phyloP scores from a whole-genome alignment of 2,888 invertebrate species.

The Pogonocherus hispidulus region DNA sequence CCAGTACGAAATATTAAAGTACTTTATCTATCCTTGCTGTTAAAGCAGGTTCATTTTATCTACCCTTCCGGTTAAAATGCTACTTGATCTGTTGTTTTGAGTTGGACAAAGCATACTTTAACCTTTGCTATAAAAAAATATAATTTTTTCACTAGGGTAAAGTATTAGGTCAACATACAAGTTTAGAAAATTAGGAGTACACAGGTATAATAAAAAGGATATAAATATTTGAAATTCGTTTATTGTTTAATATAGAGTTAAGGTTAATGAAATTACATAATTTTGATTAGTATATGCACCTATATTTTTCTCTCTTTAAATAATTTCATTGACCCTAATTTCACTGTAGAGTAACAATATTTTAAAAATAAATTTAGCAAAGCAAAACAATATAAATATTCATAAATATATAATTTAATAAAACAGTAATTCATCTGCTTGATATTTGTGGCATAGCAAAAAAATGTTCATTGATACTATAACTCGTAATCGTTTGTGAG shows the following conservation, averaged over 20 bases:
- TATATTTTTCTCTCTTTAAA: conserved; percentile 57
- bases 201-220: not conserved
- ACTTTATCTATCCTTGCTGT: too few relatives aligned
- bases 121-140: too few relatives aligned
- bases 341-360: conserved; percentile 20
- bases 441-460: conserved; percentile 29
- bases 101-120: too few relatives aligned
- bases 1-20: too few relatives aligned
- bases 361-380: conserved; percentile 47
- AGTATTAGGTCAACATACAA: too few relatives aligned
- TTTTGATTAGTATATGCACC: conserved; percentile 45
- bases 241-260: conserved; percentile 16
- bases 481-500: conserved; percentile 46
- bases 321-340: conserved; percentile 17
- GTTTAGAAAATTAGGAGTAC: too few relatives aligned
- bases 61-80: too few relatives aligned
- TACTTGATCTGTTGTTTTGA: too few relatives aligned
- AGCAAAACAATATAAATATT: conserved; percentile 47
- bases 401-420: conserved; percentile 48
- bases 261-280: conserved; percentile 19
- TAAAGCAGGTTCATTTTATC: too few relatives aligned
- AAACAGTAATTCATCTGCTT: conserved; percentile 44
- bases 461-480: conserved; percentile 20
- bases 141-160: too few relatives aligned
- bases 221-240: conserved; percentile 16